Evolutionary conservation across 53 echinoderm and acorn worm species (phyloP), one percentile per base, ranked within the genome.

Genomic region (Mesocentrotus franciscanus): DNA sequence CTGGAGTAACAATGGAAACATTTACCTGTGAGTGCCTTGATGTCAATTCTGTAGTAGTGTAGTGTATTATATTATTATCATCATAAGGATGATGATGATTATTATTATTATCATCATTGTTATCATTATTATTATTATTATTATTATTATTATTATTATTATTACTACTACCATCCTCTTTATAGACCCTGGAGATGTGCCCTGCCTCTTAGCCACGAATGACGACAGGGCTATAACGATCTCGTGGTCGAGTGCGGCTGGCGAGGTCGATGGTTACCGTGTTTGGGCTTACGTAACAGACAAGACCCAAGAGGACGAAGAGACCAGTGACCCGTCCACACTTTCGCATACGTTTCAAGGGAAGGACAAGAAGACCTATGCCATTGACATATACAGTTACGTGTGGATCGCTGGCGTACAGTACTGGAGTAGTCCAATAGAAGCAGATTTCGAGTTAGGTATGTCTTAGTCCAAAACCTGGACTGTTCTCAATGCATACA

Each of bases 251-350:
- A 90, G 90, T 90, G 70, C 95, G 57, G 90, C 95, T 49, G 76
- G 90, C n/a, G 17, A 93, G 32, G 78, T 93, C 30, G 79, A 93
- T 17, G 93, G 93, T 58, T 93, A 93, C 60, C 93, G 93, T 14
- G 93, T 93, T 57, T 93, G 93, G 93, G 76, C 79, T 60, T 75
- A 90, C 89, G 90, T 95, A 30, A 95, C 95, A n/a, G 76, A 95
- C 18, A 90, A 70, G 95, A 90, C 75, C 18, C 89, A 95, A 57
- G 95, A 93, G 59, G 93, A 93, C 79, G 27, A 78, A 60, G 79
- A 56, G 33, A 59, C 57, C 6, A 24, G 55, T 58, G 93, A 93
- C 79, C 58, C 93, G 59, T 4, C 78, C 16, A 78, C 78, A 17
- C 79, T 93, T 13, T 59, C 93, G 79, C 93, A 93, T 59, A 78